Conservation (phyloP, 2,888 invertebrate genomes). For the Ecliptopera silaceata region DNA sequence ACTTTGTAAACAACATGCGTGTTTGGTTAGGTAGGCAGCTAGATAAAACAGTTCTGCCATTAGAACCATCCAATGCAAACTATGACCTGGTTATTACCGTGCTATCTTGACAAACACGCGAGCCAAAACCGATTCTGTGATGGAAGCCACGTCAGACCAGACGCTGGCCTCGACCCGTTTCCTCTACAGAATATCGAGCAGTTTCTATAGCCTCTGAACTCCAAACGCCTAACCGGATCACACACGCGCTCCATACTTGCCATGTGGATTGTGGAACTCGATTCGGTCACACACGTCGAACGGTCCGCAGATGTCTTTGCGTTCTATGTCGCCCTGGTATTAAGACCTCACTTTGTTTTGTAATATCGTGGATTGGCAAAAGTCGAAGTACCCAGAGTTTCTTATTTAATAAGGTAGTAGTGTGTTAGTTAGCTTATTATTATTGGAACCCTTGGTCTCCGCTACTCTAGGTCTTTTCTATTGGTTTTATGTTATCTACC, state of each 20-base stretch:
- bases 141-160: slow-evolving; percentile 27
- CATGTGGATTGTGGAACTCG: slow-evolving; percentile 43
- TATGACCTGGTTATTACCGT: not conserved
- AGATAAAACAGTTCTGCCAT: not conserved
- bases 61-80: not conserved
- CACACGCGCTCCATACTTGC: slow-evolving; percentile 33
- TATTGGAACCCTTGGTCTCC: no score
- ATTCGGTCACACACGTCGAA: slow-evolving; percentile 43
- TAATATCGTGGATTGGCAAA: slow-evolving; percentile 27
- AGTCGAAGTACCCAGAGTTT: not conserved
- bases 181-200: slow-evolving; percentile 25
- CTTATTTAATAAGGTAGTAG: not conserved
- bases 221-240: slow-evolving; percentile 55
- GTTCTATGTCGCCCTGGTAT: slow-evolving; percentile 31
- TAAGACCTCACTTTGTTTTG: slow-evolving; percentile 29
- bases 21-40: not conserved
- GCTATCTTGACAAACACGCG: not conserved
- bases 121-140: slow-evolving; percentile 12
- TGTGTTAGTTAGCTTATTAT: not conserved
- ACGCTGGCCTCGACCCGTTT: slow-evolving; percentile 54
- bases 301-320: slow-evolving; percentile 27
- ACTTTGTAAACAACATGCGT: no score
- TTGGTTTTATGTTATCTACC: no score
- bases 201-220: slow-evolving; percentile 16
- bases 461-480: no score